Base-by-base conservation (phyloP, 2,797 vertebrate species). In the Odontamblyopus rebecca region DNA sequence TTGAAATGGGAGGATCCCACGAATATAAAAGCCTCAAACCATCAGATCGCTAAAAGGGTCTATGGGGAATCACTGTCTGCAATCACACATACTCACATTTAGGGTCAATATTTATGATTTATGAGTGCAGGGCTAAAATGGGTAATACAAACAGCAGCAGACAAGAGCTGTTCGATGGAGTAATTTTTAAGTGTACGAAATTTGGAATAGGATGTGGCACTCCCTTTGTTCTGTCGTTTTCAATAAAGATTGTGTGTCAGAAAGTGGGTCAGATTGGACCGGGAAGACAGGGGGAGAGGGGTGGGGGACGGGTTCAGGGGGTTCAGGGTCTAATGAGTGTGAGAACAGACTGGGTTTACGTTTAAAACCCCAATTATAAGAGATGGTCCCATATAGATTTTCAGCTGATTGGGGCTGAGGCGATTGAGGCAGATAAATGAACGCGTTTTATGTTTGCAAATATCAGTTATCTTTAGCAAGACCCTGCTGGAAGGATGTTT, bases 291-390 rank as follows among this genome's bases (percentile, higher is more conserved):
- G 57, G 29, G 57, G 11, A 13, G 57, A 16, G 59, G 16, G 18
- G 27, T 23, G 15, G 57, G 29, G 16, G 8, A 1, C n/a, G 32
- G 30, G 61, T 35, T 62, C 61, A 62, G 18, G 61, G 15, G 61
- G 61, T 62, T 64, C 62, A 64, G 62, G 23, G 62, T 5, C 19
- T 64, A 64, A 64, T 64, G 62, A 64, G 62, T 64, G 62, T 64
- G 62, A 64, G 61, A 64, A 64, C 30, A 32, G 60, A 61, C 19
- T 3, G 9, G 32, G 35, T 29, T 38, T 9, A 61, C 3, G 16
- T 35, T 35, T 16, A 62, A 61, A 61, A 61, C 27, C 59, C 59
- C 26, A 61, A 61, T 29, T 61, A 59, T 27, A 54, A 48, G 15
- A 48, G 13, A 15, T 48, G 44, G 44, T 48, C 35, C 35, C 35